Base-by-base conservation (phyloP, 2,888 invertebrate species). In the Drosophila mettleri region DNA sequence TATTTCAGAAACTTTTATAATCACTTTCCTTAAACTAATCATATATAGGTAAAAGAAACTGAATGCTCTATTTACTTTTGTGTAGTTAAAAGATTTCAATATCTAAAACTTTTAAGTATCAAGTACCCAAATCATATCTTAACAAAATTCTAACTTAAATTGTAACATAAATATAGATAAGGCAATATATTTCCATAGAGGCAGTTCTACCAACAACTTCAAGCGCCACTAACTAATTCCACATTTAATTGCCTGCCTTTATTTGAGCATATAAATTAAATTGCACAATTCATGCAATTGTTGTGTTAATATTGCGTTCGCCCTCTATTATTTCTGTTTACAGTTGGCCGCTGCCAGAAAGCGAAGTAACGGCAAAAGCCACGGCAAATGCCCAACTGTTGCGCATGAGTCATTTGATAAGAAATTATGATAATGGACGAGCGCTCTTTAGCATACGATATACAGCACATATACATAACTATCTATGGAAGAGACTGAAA, bases 381-480 rank as follows among this genome's bases (percentile, higher is more conserved):
- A 39, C 60, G 33, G 33, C 53, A 36, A 43, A 61, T 49, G 9
- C n/a, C 34, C 49, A 49, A 49, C 49, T 49, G 49, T 49, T 55
- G 64, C 46, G 52, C 34, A 71, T 87, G 79, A 85, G 55, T 79
- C 84, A 80, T 73, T 67, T 87, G 84, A 84, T 84, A 84, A 85
- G 88, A 71, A 68, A 68, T 53, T 36, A 69, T 74, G 76, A 76
- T 76, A 80, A 74, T 66, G 51, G 41, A n/a, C 46, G 4, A 46
- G 53, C 52, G 34, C 36, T 57, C 49, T 57, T 63, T 49, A 29
- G 59, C 52, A 49, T 43, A 61, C 43, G 36, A n/a, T 36, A 33
- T 62, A 14, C 20, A 63, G 36, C 34, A 14, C n/a, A 43, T 36
- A 9, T 36, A 16, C 2, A 41, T 31, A 4, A 18, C 14, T 29